Conservation (phyloP, 2,797 vertebrate species). For the Anguilla obscura region DNA sequence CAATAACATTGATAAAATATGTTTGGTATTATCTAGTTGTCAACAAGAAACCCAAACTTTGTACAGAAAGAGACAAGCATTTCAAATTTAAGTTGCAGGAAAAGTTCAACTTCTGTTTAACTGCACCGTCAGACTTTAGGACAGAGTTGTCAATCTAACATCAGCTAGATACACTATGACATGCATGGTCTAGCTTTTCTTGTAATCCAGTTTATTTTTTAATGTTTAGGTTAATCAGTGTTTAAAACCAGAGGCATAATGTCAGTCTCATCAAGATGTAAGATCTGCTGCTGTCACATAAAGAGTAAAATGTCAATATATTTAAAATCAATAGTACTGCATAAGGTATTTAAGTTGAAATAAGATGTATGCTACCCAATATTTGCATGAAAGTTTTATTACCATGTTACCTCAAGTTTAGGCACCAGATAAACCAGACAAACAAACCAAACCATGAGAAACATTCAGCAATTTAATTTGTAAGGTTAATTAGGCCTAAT, state of each 20-base stretch:
- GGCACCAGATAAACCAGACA: conserved; percentile 12
- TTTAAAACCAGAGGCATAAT: background rate
- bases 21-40: conserved; percentile 31
- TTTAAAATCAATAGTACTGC: background rate
- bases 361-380: background rate
- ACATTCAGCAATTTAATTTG: background rate
- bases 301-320: background rate
- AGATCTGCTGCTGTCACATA: background rate
- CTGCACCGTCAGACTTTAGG: background rate
- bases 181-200: background rate
- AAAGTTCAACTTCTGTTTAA: conserved; percentile 1
- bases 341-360: background rate
- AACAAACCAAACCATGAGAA: background rate
- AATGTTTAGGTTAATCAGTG: background rate
- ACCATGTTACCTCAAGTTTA: background rate
- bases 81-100: conserved; percentile 26
- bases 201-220: background rate
- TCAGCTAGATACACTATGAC: conserved; percentile 19
- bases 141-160: conserved; percentile 14
- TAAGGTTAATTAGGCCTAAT: background rate
- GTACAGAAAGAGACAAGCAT: conserved; percentile 25
- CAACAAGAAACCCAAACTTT: conserved; percentile 17
- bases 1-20: conserved; percentile 30
- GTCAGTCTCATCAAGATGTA: background rate
- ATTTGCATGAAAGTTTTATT: background rate